These are phyloP conservation scores for Clepsis dumicolana DNA, from an alignment of 2,888 invertebrate species.

Conservation along the genomic window DNA sequence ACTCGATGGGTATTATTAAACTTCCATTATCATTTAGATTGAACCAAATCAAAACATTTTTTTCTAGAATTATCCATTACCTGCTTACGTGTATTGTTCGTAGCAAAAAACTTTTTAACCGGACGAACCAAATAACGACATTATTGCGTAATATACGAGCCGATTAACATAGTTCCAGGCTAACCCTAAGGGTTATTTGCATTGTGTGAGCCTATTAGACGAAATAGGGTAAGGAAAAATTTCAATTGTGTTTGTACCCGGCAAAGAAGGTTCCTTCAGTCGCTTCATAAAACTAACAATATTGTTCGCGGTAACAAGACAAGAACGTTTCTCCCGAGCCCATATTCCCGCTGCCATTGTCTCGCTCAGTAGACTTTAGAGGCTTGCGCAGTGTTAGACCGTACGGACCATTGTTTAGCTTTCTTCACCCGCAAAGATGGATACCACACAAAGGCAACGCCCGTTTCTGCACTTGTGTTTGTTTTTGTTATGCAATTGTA, in stretches of 20 bases:
- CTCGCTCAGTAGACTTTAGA: slow-evolving; percentile 79
- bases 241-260: slow-evolving; percentile 46
- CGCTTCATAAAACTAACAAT: slow-evolving; percentile 84
- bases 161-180: slow-evolving; percentile 23
- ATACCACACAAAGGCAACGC: slow-evolving; percentile 78
- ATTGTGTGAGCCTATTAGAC: slow-evolving; percentile 40
- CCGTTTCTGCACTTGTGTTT: slow-evolving; percentile 79
- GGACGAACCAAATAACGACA: background rate
- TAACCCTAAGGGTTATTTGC: slow-evolving; percentile 23
- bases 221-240: slow-evolving; percentile 43
- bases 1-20: too few relatives aligned
- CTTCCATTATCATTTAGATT: too few relatives aligned
- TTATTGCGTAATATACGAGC: slow-evolving; percentile 44
- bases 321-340: slow-evolving; percentile 78
- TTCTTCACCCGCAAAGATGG: slow-evolving; percentile 81
- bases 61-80: background rate
- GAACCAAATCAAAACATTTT: background rate
- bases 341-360: slow-evolving; percentile 80
- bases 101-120: background rate
- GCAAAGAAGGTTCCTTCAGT: slow-evolving; percentile 75
- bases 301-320: slow-evolving; percentile 82
- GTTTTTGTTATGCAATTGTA: slow-evolving; percentile 84
- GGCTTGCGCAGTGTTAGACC: slow-evolving; percentile 75
- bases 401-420: slow-evolving; percentile 81
- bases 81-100: background rate